Base-by-base conservation (phyloP, 2,113 vertebrate genomes). In the Oxygymnocypris stewartii region DNA sequence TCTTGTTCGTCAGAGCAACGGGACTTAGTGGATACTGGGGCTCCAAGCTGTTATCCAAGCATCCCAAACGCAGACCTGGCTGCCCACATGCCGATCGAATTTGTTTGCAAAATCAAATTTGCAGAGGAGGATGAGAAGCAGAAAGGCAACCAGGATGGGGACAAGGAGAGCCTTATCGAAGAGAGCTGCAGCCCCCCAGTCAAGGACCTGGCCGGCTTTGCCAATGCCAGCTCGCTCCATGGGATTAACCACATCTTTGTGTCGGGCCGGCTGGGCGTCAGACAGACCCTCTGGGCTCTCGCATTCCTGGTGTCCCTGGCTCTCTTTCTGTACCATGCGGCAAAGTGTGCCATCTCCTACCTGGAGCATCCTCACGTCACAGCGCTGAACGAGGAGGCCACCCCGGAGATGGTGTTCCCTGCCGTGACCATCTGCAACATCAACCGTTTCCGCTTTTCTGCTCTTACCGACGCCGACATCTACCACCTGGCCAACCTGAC, bases 91-190 rank as follows among this genome's bases (percentile, higher is more conserved):
- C 98, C 98, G 95, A 99, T 99, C 96, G 98, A 99, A 96, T 99
- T 99, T 94, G 97, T 99, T 95, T 99, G 97, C 96, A 98, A 99
- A 96, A 99, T 99, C 93, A 98, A 99, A 96, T 99, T 99, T 96
- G 96, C 97, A 86, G 97, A 97, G 93, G 97, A 97, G 94, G 98
- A 98, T 96, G 98, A 96, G 96, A 98, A 97, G 95, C 97, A 97
- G 93, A 97, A 97, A 95, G 95, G 94, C 94, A 95, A 97, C 92
- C 96, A 96, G 96, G 97, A 98, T 94, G 97, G 97, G 91, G 97
- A 99, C 93, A 96, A 96, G 95, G 97, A 97, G 93, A 99, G 97
- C 92, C 95, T 99, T 95, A 96, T 99, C 44, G 96, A 96, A 91
- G 97, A 98, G 95, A 95, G 95, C 87, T 89, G 95, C 89, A 76